These are phyloP conservation scores for Monochamus alternatus DNA, from an alignment of 2,888 invertebrate species.

Conservation along the genomic window DNA sequence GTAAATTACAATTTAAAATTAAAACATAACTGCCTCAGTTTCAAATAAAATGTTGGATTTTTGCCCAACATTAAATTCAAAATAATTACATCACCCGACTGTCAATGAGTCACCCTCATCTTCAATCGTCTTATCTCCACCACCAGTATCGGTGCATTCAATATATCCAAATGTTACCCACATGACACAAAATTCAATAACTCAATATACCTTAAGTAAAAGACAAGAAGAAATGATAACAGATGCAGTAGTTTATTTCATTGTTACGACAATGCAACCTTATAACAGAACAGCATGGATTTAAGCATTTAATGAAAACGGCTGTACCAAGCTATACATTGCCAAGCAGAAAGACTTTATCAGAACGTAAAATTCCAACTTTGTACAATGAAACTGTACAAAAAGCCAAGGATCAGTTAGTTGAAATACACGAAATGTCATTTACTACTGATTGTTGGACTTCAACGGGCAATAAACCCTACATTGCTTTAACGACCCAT, in stretches of 20 bases:
- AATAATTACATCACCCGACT: too few relatives aligned
- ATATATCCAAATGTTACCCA: neutral
- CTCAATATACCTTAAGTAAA: constrained; percentile 15
- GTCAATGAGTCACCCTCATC: too few relatives aligned
- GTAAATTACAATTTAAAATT: too few relatives aligned
- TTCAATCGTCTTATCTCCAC: too few relatives aligned
- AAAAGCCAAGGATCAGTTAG: neutral
- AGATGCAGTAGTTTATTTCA: neutral
- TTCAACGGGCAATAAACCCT: neutral
- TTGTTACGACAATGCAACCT: neutral
- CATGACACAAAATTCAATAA: neutral
- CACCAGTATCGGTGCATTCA: neutral
- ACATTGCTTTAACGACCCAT: neutral
- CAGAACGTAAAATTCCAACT: neutral
- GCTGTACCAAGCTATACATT: neutral
- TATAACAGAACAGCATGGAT: neutral
- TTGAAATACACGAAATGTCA: neutral
- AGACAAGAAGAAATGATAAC: neutral
- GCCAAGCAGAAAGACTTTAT: neutral
- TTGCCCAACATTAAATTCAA: too few relatives aligned
- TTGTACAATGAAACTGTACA: neutral
- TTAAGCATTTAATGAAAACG: neutral
- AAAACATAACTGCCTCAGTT: too few relatives aligned
- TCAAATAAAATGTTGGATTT: too few relatives aligned
- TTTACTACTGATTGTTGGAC: neutral